A percentile compares a stretch with the other conserved stretches of the same genome.
phyloP scores from a whole-genome alignment of 2,888 invertebrate species.

The Dryobotodes eremita region DNA sequence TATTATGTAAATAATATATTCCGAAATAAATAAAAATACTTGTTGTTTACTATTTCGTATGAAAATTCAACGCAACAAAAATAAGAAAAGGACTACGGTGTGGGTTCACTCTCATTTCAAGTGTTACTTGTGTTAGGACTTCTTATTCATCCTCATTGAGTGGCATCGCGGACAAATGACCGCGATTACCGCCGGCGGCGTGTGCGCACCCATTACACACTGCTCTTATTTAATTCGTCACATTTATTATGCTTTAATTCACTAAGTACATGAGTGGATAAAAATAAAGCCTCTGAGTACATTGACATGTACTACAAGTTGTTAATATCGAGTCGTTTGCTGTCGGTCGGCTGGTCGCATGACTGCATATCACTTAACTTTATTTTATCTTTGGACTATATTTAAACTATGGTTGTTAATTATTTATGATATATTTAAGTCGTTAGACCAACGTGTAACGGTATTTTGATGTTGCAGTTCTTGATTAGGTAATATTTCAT shows the following conservation, averaged over 20 bases:
- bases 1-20: not conserved
- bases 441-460: not conserved
- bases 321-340: not conserved
- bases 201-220: conserved; percentile 53
- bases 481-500: not conserved
- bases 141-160: not conserved
- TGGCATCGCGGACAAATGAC: conserved; percentile 31
- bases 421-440: conserved; percentile 1
- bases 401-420: conserved; percentile 4
- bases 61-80: not conserved
- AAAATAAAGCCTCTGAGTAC: conserved; percentile 13
- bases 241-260: conserved; percentile 52
- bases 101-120: not conserved
- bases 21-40: not conserved
- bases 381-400: conserved; percentile 15
- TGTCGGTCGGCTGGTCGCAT: conserved; percentile 6
- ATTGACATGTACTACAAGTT: not conserved
- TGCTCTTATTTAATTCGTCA: conserved; percentile 52
- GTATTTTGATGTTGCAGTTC: not conserved
- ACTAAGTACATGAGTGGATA: conserved; percentile 29
- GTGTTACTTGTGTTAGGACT: not conserved
- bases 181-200: conserved; percentile 47
- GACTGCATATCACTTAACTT: not conserved
- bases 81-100: not conserved
- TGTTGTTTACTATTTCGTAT: not conserved